Percentiles rank a stretch among this genome's conserved stretches.
phyloP scores from a whole-genome alignment of 2,888 invertebrate species.

The Peribatodes rhomboidaria region DNA sequence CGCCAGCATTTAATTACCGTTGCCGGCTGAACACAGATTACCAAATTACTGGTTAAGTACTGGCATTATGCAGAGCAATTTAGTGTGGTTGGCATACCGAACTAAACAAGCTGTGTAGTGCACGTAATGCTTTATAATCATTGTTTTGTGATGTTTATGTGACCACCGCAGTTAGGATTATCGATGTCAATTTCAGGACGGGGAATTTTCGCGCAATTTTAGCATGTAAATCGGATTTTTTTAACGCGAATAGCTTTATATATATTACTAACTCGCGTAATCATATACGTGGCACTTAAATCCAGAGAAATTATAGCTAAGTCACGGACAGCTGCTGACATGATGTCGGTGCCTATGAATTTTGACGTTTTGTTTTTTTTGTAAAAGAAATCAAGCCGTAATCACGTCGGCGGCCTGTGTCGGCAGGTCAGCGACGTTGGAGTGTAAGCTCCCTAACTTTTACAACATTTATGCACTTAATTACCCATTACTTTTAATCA shows the following conservation, averaged over 20 bases:
- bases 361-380: too few relatives aligned
- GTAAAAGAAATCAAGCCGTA: too few relatives aligned
- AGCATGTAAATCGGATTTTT: not conserved
- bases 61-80: conserved; percentile 41
- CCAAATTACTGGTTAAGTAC: conserved; percentile 43
- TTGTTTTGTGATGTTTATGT: conserved; percentile 39
- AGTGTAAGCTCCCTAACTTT: too few relatives aligned
- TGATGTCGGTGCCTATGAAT: too few relatives aligned
- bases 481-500: too few relatives aligned
- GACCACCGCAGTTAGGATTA: conserved; percentile 42
- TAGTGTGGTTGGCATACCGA: conserved; percentile 35
- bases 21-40: conserved; percentile 42
- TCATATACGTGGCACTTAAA: too few relatives aligned
- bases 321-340: too few relatives aligned
- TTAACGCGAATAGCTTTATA: not conserved
- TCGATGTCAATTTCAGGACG: conserved; percentile 3
- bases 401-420: too few relatives aligned
- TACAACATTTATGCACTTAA: too few relatives aligned
- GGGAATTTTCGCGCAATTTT: not conserved
- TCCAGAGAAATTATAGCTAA: too few relatives aligned
- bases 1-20: conserved; percentile 43
- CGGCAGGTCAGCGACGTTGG: too few relatives aligned
- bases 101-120: conserved; percentile 32
- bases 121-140: conserved; percentile 29
- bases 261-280: too few relatives aligned